Evolutionary conservation across 2,797 vertebrate species (phyloP), one percentile per base, ranked within the genome.

Genomic region (Cryptoprocta ferox): DNA sequence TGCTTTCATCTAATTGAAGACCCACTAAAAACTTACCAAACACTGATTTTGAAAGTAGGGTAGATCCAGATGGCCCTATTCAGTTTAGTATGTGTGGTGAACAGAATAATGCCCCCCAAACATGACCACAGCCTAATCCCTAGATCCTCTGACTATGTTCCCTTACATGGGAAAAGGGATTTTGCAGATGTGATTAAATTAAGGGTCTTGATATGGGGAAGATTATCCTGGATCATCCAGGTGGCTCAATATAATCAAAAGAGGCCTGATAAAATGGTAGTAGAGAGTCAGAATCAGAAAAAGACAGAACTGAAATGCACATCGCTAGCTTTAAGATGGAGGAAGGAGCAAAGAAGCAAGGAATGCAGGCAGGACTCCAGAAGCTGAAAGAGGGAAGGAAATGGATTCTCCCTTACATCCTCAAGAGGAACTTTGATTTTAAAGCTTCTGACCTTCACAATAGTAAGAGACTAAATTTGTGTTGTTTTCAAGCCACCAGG

Each of bases 371-470:
- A 13, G 79, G 2, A 1, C 12, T 94, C 15, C 35, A 68, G 30
- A 93, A 89, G 19, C 6, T 85, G 35, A 59, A 56, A 65, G n/a
- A 85, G 16, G 3, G 12, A 81, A 81, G 2, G 11, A n/a, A 91
- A 78, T 75, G 15, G 5, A 76, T 48, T 86, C 16, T 32, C 26
- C 4, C n/a, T 9, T 65, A 78, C 18, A 84, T 15, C 13, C 18
- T 93, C 16, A 6, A 65, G 37, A 89, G 24, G 11, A 79, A 86
- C 12, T 42, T 87, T 75, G 11, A 86, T 78, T 90, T 96, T 59
- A 19, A 11, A 19, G 56, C 6, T 70, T 93, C 26, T 81, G 21
- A 45, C 1, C 19, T 66, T 37, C 14, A 1, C 14, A 56, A 45
- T 1, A 80, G 3, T n/a, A 71, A 68, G 0, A 45, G 68, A 92